A percentile compares a stretch with the other conserved stretches of the same genome.
Evolutionary conservation across 2,113 vertebrate genomes (phyloP).

Genomic region (Arvicanthis niloticus): DNA sequence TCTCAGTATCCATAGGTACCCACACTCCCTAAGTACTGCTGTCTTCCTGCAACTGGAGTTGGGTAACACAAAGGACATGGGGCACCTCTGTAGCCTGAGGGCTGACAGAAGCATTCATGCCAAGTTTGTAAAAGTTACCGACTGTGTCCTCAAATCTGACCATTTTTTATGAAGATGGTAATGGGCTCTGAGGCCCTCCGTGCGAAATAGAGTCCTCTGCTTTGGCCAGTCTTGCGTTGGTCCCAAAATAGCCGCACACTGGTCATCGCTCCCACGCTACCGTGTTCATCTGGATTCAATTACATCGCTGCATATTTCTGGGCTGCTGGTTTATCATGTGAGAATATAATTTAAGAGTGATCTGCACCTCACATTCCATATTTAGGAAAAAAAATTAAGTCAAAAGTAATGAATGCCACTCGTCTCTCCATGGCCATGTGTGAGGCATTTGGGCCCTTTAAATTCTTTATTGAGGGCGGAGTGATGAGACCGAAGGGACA

Average conservation of each 20-base stretch:
- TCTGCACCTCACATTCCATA: constrained; percentile 65
- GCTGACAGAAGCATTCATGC: constrained; percentile 40
- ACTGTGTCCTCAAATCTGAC: constrained; percentile 81
- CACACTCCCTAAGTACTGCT: fast-evolving
- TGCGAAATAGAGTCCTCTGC: not conserved
- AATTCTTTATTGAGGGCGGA: constrained; percentile 15
- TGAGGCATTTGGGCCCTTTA: not conserved
- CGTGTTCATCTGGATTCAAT: constrained; percentile 69
- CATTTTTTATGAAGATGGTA: constrained; percentile 77
- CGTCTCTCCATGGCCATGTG: not conserved
- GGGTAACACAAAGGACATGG: not conserved
- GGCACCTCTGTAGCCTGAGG: not conserved
- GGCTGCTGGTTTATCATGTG: constrained; percentile 52
- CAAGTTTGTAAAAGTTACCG: constrained; percentile 58
- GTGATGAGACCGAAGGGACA: not conserved
- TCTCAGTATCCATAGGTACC: fast-evolving
- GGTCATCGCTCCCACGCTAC: constrained; percentile 52
- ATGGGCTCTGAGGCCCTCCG: constrained; percentile 39
- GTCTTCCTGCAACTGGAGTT: fast-evolving
- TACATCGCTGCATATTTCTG: constrained; percentile 26
- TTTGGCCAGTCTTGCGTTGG: fast-evolving
- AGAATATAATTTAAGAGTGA: constrained; percentile 70
- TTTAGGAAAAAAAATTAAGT: constrained; percentile 66
- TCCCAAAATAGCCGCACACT: constrained; percentile 80
- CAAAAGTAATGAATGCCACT: constrained; percentile 45